phyloP scores from a whole-genome alignment of 1,140 invertebrate species.

The Penaeus japonicus region DNA sequence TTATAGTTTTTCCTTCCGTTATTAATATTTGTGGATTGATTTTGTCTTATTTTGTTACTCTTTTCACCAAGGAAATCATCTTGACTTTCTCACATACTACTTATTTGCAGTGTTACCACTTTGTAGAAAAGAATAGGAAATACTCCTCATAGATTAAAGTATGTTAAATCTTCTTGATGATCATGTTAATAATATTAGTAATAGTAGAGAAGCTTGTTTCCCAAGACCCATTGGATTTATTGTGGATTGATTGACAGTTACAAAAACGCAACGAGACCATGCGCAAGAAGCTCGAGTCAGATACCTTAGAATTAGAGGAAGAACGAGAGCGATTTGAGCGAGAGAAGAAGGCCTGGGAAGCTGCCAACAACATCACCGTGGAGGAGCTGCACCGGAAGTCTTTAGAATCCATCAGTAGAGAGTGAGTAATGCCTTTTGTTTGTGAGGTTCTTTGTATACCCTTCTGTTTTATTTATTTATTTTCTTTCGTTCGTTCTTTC shows the following conservation, averaged over 20 bases:
- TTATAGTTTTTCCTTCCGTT: not conserved
- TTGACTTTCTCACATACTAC: not conserved
- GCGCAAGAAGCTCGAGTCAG: constrained; percentile 79
- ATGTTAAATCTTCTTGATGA: no score
- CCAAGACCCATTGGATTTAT: no score
- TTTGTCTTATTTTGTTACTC: not conserved
- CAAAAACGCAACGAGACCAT: constrained; percentile 76
- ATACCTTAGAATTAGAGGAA: constrained; percentile 90
- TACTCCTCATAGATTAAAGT: no score
- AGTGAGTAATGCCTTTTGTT: constrained; percentile 69
- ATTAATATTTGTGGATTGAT: no score
- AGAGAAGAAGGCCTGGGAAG: constrained; percentile 90
- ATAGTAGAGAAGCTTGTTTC: no score
- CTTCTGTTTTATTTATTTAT: not conserved
- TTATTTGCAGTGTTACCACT: no score
- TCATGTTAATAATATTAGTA: no score
- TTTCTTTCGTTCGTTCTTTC: not conserved
- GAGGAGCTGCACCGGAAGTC: constrained; percentile 84
- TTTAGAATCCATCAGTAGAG: constrained; percentile 86
- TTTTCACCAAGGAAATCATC: no score
- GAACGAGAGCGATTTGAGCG: constrained; percentile 83
- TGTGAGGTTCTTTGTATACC: not conserved
- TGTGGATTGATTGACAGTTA: constrained; percentile 66
- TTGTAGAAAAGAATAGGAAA: no score
- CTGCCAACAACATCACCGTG: constrained; percentile 84